Base-by-base conservation (phyloP, 92 coral and sea anemone species). In the Pocillopora meandrina region DNA sequence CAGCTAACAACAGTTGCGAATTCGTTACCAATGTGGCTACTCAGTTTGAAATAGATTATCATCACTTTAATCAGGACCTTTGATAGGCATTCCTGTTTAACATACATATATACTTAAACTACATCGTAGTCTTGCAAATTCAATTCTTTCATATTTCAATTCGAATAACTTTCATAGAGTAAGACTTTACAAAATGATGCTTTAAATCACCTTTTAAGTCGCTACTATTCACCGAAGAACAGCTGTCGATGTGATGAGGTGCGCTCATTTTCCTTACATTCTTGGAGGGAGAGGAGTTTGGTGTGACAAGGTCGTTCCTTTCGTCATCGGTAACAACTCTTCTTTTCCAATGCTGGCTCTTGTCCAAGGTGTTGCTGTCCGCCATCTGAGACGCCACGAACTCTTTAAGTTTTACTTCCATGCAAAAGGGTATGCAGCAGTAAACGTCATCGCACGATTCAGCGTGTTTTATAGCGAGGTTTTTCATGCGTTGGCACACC, bases 371-470 rank as follows among this genome's bases (percentile, higher is more conserved):
- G 52, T 42, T 42, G 52, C 52, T 3, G 52, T 6, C 55, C 74
- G 10, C 34, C 84, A 56, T 18, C 1, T 56, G 76, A 57, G 66
- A 18, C 17, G 34, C 49, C 5, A 56, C 17, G 21, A 69, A 49
- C 19, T 9, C 59, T 35, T 36, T 34, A 9, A 72, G n/a, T 62
- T 82, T 82, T 61, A 60, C 78, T 26, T 82, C 86, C 78, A 60
- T 72, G 61, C 86, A 82, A 52, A 71, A 72, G 16, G 86, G 86
- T 49, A 82, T 55, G 33, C 78, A 31, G 42, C 86, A 82, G 62
- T 47, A 47, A 23, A 13, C 10, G 17, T 82, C 86, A 3, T 8
- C 11, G 31, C 86, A 82, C 16, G 19, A 20, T 59, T 82, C 55
- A 17, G 78, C n/a, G 79, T 82, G 86, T 15, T 82, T 61, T 42